A percentile compares a stretch with the other conserved stretches of the same genome.
These are phyloP conservation scores for Lagocephalus sceleratus DNA, from an alignment of 2,797 vertebrate species.

Conservation along the genomic window DNA sequence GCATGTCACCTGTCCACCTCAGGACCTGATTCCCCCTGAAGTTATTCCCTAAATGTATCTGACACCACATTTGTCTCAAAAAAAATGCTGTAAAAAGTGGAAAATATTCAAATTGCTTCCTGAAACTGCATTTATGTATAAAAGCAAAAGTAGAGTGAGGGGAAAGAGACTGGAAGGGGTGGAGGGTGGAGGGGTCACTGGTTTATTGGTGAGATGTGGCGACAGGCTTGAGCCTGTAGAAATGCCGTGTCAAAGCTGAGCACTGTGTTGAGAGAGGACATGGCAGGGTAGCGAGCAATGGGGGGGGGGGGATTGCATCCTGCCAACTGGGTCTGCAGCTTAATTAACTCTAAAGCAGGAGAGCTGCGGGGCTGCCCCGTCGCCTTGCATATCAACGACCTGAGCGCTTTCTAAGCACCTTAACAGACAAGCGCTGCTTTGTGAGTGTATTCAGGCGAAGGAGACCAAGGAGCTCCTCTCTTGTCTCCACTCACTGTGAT, in stretches of 20 bases:
- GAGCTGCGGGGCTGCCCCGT: constrained; percentile 69
- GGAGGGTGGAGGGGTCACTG: not conserved
- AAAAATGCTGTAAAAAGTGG: not conserved
- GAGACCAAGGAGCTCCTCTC: constrained; percentile 48
- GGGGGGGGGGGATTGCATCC: constrained; percentile 37
- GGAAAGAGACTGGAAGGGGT: too few relatives aligned
- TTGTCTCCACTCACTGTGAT: constrained; percentile 43
- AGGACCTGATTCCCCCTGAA: too few relatives aligned
- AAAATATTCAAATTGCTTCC: too few relatives aligned
- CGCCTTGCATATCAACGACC: constrained; percentile 86
- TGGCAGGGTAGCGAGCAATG: not conserved
- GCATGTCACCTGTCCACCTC: too few relatives aligned
- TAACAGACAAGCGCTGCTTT: constrained; percentile 81
- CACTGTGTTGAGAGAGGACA: constrained; percentile 28
- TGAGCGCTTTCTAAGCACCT: constrained; percentile 76
- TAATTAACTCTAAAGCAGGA: constrained; percentile 76
- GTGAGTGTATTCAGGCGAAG: constrained; percentile 66
- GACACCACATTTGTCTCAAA: constrained; percentile 8
- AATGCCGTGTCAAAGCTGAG: constrained; percentile 54
- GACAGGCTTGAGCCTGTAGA: constrained; percentile 42
- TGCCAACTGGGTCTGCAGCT: constrained; percentile 71
- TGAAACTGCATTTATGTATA: too few relatives aligned
- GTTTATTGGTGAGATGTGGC: constrained; percentile 15
- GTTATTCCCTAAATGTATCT: too few relatives aligned
- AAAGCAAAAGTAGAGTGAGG: constrained; percentile 11